Percentiles rank a stretch among this genome's conserved stretches.
Evolutionary conservation across 2,888 invertebrate species (phyloP).

Genomic region (Drosophila macrothrix): DNA sequence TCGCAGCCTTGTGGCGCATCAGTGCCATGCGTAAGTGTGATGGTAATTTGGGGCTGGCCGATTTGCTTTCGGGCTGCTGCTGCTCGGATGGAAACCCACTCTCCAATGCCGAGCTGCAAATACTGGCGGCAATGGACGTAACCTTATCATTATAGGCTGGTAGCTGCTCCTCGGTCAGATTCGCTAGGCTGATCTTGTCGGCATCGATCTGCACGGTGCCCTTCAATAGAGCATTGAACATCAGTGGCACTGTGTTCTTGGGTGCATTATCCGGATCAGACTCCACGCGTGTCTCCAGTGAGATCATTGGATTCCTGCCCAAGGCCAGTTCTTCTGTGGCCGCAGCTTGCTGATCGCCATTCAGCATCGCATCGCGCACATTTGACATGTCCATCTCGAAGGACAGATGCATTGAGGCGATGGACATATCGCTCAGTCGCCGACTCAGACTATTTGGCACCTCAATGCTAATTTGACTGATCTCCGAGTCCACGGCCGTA

Average conservation of each 20-base stretch:
- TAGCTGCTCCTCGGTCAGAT: conserved; percentile 46
- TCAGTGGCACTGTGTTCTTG: conserved; percentile 59
- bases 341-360: not conserved
- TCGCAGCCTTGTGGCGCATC: conserved; percentile 40
- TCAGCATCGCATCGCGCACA: conserved; percentile 64
- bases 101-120: conserved; percentile 76
- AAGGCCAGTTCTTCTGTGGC: not conserved
- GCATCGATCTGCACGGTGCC: conserved; percentile 73
- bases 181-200: conserved; percentile 49
- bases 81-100: conserved; percentile 61
- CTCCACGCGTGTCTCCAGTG: conserved; percentile 61
- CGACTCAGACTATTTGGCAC: conserved; percentile 59
- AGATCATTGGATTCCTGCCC: conserved; percentile 45
- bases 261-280: conserved; percentile 19
- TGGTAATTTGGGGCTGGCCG: not conserved
- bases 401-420: conserved; percentile 77
- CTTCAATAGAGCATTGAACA: conserved; percentile 74
- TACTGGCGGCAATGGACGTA: conserved; percentile 75
- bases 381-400: conserved; percentile 81
- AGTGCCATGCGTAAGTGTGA: conserved; percentile 41
- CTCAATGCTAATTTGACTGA: conserved; percentile 48
- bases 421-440: conserved; percentile 65
- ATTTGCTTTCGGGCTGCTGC: not conserved
- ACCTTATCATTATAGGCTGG: conserved; percentile 76
- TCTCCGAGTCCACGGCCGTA: not conserved